Evolutionary conservation across 2,888 invertebrate species (phyloP).

Genomic region (Biston betularia): DNA sequence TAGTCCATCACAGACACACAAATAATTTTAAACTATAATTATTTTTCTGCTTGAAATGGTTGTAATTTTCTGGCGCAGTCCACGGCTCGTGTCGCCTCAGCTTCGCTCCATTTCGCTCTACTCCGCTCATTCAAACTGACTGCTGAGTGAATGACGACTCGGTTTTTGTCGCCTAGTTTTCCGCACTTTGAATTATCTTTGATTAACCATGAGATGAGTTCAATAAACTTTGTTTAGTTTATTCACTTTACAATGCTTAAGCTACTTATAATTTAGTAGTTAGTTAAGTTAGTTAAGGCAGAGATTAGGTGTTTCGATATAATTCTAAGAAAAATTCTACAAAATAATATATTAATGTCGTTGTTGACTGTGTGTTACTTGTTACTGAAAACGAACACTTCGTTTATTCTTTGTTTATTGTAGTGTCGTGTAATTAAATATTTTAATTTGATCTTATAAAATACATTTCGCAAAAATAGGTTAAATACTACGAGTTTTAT

Average conservation of each 20-base stretch:
- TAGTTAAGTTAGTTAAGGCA: too few relatives aligned
- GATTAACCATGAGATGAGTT: conserved; percentile 64
- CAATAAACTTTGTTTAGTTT: conserved; percentile 49
- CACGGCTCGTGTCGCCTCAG: conserved; percentile 76
- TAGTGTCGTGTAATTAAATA: too few relatives aligned
- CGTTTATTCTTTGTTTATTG: too few relatives aligned
- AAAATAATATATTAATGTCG: too few relatives aligned
- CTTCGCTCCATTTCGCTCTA: conserved; percentile 71
- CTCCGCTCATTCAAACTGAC: conserved; percentile 68
- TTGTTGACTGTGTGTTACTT: too few relatives aligned
- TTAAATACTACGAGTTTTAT: too few relatives aligned
- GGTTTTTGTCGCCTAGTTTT: conserved; percentile 51
- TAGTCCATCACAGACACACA: background rate
- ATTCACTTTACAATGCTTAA: conserved; percentile 9
- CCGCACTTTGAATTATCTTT: conserved; percentile 65
- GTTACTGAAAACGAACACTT: too few relatives aligned
- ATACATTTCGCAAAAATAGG: too few relatives aligned
- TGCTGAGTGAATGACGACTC: conserved; percentile 10
- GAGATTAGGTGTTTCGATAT: too few relatives aligned
- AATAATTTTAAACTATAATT: background rate
- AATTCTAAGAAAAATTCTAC: too few relatives aligned
- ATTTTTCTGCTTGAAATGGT: conserved; percentile 53
- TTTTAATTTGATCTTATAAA: too few relatives aligned
- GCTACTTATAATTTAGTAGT: too few relatives aligned
- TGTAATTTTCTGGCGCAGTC: conserved; percentile 53